Evolutionary conservation across 2,797 vertebrate genomes (phyloP).

Genomic region (Adelosebastes latens): DNA sequence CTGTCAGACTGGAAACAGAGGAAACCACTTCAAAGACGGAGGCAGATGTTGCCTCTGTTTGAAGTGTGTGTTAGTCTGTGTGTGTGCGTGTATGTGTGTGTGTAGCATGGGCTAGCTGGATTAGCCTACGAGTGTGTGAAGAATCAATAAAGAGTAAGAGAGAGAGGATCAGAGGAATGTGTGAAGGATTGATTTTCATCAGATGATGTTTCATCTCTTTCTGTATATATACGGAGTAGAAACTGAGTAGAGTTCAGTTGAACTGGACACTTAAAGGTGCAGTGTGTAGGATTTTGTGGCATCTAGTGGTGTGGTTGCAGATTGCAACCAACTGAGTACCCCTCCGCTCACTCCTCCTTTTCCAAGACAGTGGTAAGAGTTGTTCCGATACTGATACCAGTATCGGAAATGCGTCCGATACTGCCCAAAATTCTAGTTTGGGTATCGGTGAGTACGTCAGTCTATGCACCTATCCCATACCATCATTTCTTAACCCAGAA

Average conservation of each 20-base stretch:
- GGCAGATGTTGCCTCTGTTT: constrained; percentile 31
- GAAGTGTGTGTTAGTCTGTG: constrained; percentile 13
- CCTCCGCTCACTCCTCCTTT: too few species aligned
- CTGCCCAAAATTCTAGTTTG: too few species aligned
- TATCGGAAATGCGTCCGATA: too few species aligned
- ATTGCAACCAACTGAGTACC: too few species aligned
- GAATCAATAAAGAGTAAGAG: constrained; percentile 47
- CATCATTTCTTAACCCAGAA: too few species aligned
- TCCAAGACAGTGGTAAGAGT: too few species aligned
- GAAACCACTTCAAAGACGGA: constrained; percentile 57
- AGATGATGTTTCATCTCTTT: constrained; percentile 22
- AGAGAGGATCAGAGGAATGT: constrained; percentile 56
- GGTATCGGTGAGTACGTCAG: too few species aligned
- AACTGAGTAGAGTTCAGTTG: constrained; percentile 2
- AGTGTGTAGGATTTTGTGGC: too few species aligned
- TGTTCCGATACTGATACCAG: too few species aligned
- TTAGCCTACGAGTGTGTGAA: constrained; percentile 49
- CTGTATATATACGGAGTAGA: too few species aligned
- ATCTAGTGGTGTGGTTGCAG: too few species aligned
- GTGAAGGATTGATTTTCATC: constrained; percentile 52
- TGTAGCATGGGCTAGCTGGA: background rate
- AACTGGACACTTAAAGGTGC: background rate
- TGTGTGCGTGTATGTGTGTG: constrained; percentile 18
- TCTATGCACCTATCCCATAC: too few species aligned
- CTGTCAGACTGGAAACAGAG: constrained; percentile 38